Conservation (phyloP, 1,140 invertebrate genomes). For the Drosophila biarmipes region DNA sequence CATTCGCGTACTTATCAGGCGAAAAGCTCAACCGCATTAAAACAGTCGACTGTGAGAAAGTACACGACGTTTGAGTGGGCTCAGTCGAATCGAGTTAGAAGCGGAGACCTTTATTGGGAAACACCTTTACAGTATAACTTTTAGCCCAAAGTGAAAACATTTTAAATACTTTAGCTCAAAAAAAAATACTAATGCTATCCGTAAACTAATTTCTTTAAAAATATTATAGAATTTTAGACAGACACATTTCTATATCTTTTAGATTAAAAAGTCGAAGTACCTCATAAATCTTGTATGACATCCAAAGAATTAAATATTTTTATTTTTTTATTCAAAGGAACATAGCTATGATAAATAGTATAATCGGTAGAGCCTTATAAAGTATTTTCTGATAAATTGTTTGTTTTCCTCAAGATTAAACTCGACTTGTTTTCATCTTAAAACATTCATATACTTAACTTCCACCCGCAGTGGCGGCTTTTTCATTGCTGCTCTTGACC, state of each 20-base stretch:
- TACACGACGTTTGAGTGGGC: constrained; percentile 37
- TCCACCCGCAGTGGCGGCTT: constrained; percentile 42
- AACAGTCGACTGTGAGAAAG: constrained; percentile 72
- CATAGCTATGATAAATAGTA: constrained; percentile 2
- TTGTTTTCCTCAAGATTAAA: not conserved
- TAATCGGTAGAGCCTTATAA: not conserved
- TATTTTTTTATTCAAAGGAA: no score
- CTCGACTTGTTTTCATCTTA: constrained; percentile 5
- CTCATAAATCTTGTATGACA: no score
- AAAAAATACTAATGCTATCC: no score
- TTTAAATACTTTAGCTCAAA: no score
- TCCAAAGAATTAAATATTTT: no score
- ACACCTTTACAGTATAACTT: no score
- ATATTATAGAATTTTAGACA: no score
- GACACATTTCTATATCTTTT: no score
- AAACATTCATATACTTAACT: not conserved
- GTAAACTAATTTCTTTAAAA: no score
- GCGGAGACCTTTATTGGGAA: not conserved
- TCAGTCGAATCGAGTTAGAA: constrained; percentile 21
- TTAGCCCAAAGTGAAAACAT: no score
- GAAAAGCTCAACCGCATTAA: constrained; percentile 66
- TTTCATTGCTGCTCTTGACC: constrained; percentile 69
- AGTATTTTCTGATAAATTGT: not conserved
- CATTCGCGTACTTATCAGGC: constrained; percentile 60
- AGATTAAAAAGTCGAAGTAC: no score